Evolutionary conservation across 2,797 vertebrate species (phyloP).

Genomic region (Arctocebus calabarensis): DNA sequence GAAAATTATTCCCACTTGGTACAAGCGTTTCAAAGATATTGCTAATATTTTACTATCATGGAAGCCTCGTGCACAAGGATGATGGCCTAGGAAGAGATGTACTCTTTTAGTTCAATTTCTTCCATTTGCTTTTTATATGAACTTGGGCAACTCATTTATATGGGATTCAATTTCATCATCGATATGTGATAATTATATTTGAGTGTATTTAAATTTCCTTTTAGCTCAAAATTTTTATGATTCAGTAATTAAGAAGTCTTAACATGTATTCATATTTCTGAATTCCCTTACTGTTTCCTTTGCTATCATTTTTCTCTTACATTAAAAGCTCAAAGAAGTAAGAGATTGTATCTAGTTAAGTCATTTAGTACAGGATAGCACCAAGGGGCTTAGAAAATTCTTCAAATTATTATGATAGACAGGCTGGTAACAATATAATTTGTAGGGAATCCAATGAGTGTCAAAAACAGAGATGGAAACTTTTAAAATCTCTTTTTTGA

Average conservation of each 20-base stretch:
- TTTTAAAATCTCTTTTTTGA: conserved; percentile 31
- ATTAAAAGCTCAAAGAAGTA: conserved; percentile 61
- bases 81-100: not conserved
- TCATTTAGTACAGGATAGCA: conserved; percentile 31
- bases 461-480: conserved; percentile 41
- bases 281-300: conserved; percentile 48
- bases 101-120: conserved; percentile 32
- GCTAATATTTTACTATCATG: not conserved
- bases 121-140: conserved; percentile 5
- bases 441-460: conserved; percentile 6
- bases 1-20: not conserved
- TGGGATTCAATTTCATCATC: conserved; percentile 63
- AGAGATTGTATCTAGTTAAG: conserved; percentile 39
- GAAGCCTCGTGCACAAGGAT: not conserved
- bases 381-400: conserved; percentile 42
- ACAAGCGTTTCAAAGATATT: conserved; percentile 19
- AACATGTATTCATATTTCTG: conserved; percentile 17
- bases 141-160: conserved; percentile 42
- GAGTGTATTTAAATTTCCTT: conserved; percentile 57
- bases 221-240: conserved; percentile 46
- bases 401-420: conserved; percentile 59
- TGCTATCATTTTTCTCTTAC: conserved; percentile 41
- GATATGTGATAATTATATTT: conserved; percentile 51
- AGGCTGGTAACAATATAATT: conserved; percentile 58
- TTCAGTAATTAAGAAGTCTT: conserved; percentile 49